Base-by-base conservation (phyloP, 2,888 invertebrate species). In the Drosophila mulleri region DNA sequence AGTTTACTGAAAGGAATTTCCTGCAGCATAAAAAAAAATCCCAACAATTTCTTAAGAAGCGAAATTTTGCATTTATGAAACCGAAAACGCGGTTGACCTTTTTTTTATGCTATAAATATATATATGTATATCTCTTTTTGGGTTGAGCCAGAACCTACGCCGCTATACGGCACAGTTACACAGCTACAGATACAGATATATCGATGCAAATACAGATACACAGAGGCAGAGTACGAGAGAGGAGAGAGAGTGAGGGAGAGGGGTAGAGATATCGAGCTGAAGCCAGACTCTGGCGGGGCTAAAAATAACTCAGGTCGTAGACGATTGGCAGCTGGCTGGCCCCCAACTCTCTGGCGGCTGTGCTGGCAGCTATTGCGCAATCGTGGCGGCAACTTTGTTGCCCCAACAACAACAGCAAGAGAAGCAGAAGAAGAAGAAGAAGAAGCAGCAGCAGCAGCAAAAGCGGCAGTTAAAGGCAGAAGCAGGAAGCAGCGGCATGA, bases 1-100 rank as follows among this genome's bases (percentile, higher is more conserved):
- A 85, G 77, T 83, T 83, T 83, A 79, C 74, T 79, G 81, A 87
- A 82, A 83, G 83, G 82, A 86, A 88, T 88, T 88, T 86, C 82
- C 86, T 88, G 82, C 76, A 75, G 62, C 65, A 47, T 3, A 67
- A 39, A 37, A 39, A 70, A 73, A 41, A 41, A 41, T 41, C n/a
- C 8, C 72, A 68, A 52, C 72, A 67, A 72, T 79, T 84, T 86
- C 72, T 69, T 54, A 69, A 70, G 83, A 85, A 81, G 66, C 67
- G 59, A 60, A 69, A 48, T 48, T n/a, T 72, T 77, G 47, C 82
- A 69, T 82, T 76, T 68, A 72, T 80, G 75, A 83, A 82, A 75
- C 77, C 69, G 48, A 71, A 84, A 75, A 74, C 60, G 58, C 23
- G 65, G 56, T 75, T 84, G 82, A 84, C 79, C 84, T 73, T 86